A percentile compares a stretch with the other conserved stretches of the same genome.
Conservation (phyloP, 2,797 vertebrate species). For the Tauraco hartlaubi region DNA sequence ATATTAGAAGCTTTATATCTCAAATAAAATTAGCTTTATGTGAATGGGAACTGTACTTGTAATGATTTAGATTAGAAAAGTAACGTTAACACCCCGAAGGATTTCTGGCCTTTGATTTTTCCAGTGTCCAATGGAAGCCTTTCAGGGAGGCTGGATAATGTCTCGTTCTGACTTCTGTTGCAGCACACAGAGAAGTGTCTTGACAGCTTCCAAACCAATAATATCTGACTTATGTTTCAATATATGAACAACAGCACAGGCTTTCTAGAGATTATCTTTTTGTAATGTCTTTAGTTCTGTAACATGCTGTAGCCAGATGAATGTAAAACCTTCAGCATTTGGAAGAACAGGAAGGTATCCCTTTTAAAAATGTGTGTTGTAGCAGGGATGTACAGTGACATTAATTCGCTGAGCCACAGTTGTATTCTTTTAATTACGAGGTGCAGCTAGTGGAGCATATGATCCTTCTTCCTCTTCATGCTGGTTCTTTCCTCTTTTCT, state of each 20-base stretch:
- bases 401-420: not conserved
- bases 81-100: slow-evolving; percentile 18
- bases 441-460: slow-evolving; percentile 4
- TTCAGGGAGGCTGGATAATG: not conserved
- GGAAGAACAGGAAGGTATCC: slow-evolving; percentile 68
- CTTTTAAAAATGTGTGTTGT: slow-evolving; percentile 80
- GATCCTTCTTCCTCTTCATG: slow-evolving; percentile 22
- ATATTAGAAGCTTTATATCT: slow-evolving; percentile 31
- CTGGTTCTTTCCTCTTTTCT: slow-evolving; percentile 45
- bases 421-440: slow-evolving; percentile 51
- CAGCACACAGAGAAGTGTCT: slow-evolving; percentile 11
- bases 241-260: slow-evolving; percentile 37
- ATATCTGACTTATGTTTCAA: slow-evolving; percentile 61
- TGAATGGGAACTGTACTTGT: not conserved
- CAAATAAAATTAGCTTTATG: slow-evolving; percentile 50
- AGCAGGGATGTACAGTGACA: slow-evolving; percentile 65
- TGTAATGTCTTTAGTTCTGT: slow-evolving; percentile 68
- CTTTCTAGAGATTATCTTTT: slow-evolving; percentile 51
- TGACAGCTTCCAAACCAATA: slow-evolving; percentile 59
- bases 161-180: slow-evolving; percentile 23
- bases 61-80: slow-evolving; percentile 46
- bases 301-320: slow-evolving; percentile 78
- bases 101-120: slow-evolving; percentile 48
- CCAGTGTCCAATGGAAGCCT: slow-evolving; percentile 6
- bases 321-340: slow-evolving; percentile 70